Conservation (phyloP, 2,888 invertebrate species). For the Dryomyza anilis region DNA sequence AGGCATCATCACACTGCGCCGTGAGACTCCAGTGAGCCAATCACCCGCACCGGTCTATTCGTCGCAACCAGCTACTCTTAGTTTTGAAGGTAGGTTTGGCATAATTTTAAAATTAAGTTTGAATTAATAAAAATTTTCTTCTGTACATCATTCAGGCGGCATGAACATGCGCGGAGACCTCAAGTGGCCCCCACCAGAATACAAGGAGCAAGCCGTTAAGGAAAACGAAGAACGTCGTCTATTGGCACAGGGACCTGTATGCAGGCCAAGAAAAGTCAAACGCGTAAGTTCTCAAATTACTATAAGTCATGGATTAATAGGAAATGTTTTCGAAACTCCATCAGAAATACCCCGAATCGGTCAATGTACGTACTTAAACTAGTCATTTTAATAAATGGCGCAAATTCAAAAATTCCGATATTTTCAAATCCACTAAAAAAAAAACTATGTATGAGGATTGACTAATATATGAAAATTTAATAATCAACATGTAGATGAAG, state of each 20-base stretch:
- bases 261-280: slow-evolving; percentile 73
- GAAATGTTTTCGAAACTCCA: background rate
- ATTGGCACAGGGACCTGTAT: slow-evolving; percentile 76
- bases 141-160: slow-evolving; percentile 65
- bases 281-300: slow-evolving; percentile 47
- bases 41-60: slow-evolving; percentile 74
- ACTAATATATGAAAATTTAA: too few species aligned
- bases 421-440: background rate
- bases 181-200: slow-evolving; percentile 85
- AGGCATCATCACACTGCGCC: slow-evolving; percentile 66
- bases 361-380: too few species aligned
- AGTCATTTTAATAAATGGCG: background rate
- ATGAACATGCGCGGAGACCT: slow-evolving; percentile 84
- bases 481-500: too few species aligned
- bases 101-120: background rate
- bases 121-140: slow-evolving; percentile 31
- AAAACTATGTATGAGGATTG: too few species aligned
- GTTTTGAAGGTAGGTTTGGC: slow-evolving; percentile 66
- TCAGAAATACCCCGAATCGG: background rate
- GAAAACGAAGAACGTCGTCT: slow-evolving; percentile 75
- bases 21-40: slow-evolving; percentile 77
- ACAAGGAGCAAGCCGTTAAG: slow-evolving; percentile 74
- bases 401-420: background rate
- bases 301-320: background rate
- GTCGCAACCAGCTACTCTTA: slow-evolving; percentile 81